phyloP scores from a whole-genome alignment of 1,140 invertebrate genomes.

The Aradophagus sp. region DNA sequence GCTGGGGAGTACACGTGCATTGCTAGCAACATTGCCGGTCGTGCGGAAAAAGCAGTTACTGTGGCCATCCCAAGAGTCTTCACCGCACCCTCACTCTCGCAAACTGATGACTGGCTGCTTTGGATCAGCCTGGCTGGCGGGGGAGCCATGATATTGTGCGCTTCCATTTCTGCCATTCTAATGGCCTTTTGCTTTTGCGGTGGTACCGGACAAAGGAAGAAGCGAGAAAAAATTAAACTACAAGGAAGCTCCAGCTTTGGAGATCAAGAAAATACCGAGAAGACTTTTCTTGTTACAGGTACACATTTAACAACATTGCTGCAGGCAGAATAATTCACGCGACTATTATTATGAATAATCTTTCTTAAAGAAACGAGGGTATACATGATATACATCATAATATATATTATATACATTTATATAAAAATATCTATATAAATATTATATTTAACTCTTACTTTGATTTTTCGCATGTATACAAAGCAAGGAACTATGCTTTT shows the following conservation, averaged over 20 bases:
- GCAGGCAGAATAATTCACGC: too few species aligned
- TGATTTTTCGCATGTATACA: too few species aligned
- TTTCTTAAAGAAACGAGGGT: too few species aligned
- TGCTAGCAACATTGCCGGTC: slow-evolving; percentile 84
- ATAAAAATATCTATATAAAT: too few species aligned
- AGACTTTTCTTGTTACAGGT: slow-evolving; percentile 56
- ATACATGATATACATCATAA: too few species aligned
- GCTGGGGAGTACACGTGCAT: slow-evolving; percentile 88
- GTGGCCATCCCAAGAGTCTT: slow-evolving; percentile 83
- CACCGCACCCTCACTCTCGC: slow-evolving; percentile 78
- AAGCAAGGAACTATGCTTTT: too few species aligned
- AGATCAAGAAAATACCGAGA: slow-evolving; percentile 84
- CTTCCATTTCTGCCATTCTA: slow-evolving; percentile 74
- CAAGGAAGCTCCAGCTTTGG: slow-evolving; percentile 86
- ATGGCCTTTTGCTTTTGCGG: slow-evolving; percentile 78
- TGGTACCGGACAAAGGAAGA: slow-evolving; percentile 72
- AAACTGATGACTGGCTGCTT: slow-evolving; percentile 77
- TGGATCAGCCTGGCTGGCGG: slow-evolving; percentile 77
- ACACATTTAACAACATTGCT: too few species aligned
- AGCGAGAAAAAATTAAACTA: slow-evolving; percentile 79
- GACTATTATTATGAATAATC: too few species aligned
- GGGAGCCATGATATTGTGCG: slow-evolving; percentile 72
- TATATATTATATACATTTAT: too few species aligned
- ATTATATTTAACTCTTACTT: too few species aligned
- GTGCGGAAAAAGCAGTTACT: slow-evolving; percentile 80